Evolutionary conservation across 23 tunicate genomes (phyloP).

Genomic region (Ascidia mentula): DNA sequence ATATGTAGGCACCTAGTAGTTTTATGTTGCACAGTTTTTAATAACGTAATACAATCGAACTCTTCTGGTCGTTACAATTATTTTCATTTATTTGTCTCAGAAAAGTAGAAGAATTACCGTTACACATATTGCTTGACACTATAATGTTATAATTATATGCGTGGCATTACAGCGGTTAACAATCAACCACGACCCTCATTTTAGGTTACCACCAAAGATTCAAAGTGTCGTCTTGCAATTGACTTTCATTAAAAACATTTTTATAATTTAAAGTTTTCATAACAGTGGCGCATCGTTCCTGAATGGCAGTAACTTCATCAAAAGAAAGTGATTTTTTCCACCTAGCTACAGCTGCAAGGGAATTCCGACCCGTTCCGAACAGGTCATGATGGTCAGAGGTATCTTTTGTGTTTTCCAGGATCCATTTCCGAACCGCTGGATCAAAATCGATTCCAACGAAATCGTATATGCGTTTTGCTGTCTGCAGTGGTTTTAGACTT

Average conservation of each 20-base stretch:
- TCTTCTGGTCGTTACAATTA: too few relatives aligned
- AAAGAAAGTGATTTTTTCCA: constrained; percentile 16
- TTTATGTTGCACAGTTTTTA: too few relatives aligned
- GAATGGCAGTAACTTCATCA: constrained; percentile 4
- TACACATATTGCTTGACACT: too few relatives aligned
- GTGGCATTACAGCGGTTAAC: too few relatives aligned
- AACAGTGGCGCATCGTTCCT: constrained; percentile 12
- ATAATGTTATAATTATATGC: too few relatives aligned
- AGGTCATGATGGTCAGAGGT: neutral
- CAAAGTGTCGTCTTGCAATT: neutral
- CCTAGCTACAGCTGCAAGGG: constrained; percentile 1
- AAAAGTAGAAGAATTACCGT: too few relatives aligned
- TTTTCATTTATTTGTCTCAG: too few relatives aligned
- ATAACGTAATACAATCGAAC: too few relatives aligned
- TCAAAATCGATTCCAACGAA: constrained; percentile 45
- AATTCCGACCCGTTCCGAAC: constrained; percentile 32
- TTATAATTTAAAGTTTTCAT: constrained; percentile 36
- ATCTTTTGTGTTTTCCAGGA: constrained; percentile 3
- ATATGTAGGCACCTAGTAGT: too few relatives aligned
- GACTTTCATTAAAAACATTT: neutral
- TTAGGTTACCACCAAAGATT: constrained; percentile 1
- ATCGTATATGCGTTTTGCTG: constrained; percentile 20
- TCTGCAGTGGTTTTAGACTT: constrained; percentile 24
- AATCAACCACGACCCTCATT: too few relatives aligned
- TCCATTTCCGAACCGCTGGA: constrained; percentile 21